phyloP scores from a whole-genome alignment of 92 coral and sea anemone genomes.

The Epizoanthus ramosus region DNA sequence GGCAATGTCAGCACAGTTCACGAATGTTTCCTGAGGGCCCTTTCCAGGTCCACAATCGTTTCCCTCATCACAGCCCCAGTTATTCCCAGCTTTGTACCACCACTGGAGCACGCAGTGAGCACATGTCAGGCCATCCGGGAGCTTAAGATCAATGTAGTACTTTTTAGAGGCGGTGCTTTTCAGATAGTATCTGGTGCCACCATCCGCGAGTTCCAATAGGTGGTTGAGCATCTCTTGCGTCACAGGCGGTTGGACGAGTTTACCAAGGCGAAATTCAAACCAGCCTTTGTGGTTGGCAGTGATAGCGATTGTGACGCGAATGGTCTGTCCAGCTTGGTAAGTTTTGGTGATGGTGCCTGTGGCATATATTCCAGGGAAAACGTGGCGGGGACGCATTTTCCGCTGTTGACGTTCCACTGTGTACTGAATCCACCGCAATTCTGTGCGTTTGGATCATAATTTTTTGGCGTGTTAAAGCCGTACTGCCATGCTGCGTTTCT shows the following conservation, averaged over 20 bases:
- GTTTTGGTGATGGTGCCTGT: constrained; percentile 48
- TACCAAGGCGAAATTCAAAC: constrained; percentile 69
- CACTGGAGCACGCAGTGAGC: constrained; percentile 69
- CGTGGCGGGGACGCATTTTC: constrained; percentile 53
- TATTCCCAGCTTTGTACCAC: constrained; percentile 63
- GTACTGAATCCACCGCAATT: constrained; percentile 72
- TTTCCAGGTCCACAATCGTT: constrained; percentile 46
- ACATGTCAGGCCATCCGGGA: constrained; percentile 61
- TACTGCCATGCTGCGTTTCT: constrained; percentile 68
- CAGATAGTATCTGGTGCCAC: constrained; percentile 43
- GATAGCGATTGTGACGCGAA: constrained; percentile 48
- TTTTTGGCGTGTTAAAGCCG: constrained; percentile 50
- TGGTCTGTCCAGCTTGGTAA: constrained; percentile 55
- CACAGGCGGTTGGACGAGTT: constrained; percentile 55
- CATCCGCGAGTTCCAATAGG: constrained; percentile 46
- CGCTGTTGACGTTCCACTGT: constrained; percentile 68
- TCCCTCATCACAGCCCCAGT: constrained; percentile 53
- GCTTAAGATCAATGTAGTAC: constrained; percentile 45
- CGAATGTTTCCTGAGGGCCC: constrained; percentile 61
- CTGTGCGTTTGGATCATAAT: constrained; percentile 67
- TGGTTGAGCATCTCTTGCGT: constrained; percentile 59
- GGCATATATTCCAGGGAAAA: constrained; percentile 60
- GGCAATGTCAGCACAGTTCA: constrained; percentile 66
- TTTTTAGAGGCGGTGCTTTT: constrained; percentile 1
- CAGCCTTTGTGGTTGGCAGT: constrained; percentile 73